Base-by-base conservation (phyloP, 1,140 invertebrate genomes). In the Cyclina sinensis region DNA sequence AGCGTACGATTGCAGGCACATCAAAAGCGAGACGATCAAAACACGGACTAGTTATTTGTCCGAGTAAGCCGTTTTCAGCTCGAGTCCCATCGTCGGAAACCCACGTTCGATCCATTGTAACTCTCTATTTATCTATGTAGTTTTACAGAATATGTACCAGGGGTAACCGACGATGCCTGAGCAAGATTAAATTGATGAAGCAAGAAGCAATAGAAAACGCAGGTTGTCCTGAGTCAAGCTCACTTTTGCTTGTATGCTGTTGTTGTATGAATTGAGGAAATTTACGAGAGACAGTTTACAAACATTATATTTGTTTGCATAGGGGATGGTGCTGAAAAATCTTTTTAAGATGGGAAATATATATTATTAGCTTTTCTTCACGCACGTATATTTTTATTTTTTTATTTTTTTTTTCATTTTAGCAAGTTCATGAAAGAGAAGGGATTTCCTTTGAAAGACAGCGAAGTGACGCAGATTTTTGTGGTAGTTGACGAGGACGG, bases 361-460 rank as follows among this genome's bases (percentile, higher is more conserved):
- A 59, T 59, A n/a, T 21, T 5, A n/a, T n/a, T 5, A 21, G 54
- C 24, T 59, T 27, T n/a, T 74, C 12, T 9, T n/a, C 3, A 0
- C 11, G 32, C 37, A 18, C 24, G 39, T 76, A 46, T 30, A 9
- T 30, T n/a, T n/a, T n/a, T n/a, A n/a, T n/a, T n/a, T n/a, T n/a
- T n/a, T n/a, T n/a, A n/a, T n/a, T 54, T 27, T 57, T 18, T 12
- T 16, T 54, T 35, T 35, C n/a, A 1, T 12, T 4, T 9, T 14
- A 80, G 78, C 16, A 59, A 57, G 0, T 80, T 80, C 37, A 54
- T 80, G 32, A 62, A 80, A 35, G 16, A 57, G 30, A 62, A 14
- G 21, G 78, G 78, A 12, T 18, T 12, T 2, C 32, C 78, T 0
- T 30, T 80, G 62, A 16, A 48, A 39, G 54, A 80, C 30, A 11